Conservation (phyloP, 2,888 invertebrate genomes). For the Cryptophagus acutangulus region DNA sequence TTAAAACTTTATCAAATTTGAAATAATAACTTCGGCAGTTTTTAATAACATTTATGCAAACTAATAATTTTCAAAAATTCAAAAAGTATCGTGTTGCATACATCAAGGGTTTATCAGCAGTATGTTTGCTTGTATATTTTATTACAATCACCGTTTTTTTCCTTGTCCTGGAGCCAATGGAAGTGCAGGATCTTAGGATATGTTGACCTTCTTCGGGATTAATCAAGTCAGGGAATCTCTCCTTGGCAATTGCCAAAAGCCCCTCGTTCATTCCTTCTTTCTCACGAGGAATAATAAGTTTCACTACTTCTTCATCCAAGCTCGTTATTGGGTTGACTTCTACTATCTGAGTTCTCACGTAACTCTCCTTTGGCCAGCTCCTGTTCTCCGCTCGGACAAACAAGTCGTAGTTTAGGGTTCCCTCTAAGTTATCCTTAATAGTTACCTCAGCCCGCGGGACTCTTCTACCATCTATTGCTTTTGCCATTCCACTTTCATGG, state of each 20-base stretch:
- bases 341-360: neutral
- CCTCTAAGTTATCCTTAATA: neutral
- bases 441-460: neutral
- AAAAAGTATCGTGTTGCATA: too few relatives aligned
- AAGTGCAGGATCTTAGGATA: too few relatives aligned
- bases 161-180: too few relatives aligned
- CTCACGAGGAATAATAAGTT: neutral
- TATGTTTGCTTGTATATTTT: too few relatives aligned
- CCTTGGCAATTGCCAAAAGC: neutral
- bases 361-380: neutral
- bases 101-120: too few relatives aligned
- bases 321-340: neutral
- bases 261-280: conserved; percentile 1
- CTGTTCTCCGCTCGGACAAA: neutral
- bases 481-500: conserved; percentile 1
- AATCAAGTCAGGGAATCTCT: conserved; percentile 1
- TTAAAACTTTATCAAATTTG: too few relatives aligned
- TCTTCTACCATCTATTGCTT: neutral
- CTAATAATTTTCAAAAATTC: too few relatives aligned
- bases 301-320: neutral
- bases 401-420: neutral
- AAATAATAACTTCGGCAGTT: too few relatives aligned
- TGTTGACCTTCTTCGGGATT: neutral
- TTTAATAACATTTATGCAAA: too few relatives aligned
- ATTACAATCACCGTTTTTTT: too few relatives aligned